Evolutionary conservation across 2,797 vertebrate species (phyloP), one percentile per base, ranked within the genome.

Genomic region (Moxostoma hubbsi): DNA sequence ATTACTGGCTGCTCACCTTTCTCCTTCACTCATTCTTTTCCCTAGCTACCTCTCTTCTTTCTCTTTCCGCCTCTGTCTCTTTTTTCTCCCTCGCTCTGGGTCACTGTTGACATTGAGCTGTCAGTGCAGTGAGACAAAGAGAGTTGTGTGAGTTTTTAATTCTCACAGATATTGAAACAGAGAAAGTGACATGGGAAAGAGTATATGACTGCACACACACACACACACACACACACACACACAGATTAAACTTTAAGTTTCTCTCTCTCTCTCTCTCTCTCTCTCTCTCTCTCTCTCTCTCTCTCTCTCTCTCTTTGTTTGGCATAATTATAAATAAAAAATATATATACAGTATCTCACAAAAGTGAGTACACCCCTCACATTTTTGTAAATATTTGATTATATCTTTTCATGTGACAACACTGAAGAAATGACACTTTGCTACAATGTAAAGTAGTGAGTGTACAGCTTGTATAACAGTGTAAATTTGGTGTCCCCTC

Each of bases 131-230:
- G 68, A 36, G 55, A 15, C 50, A 79, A 70, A 71, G 71, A 81
- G 74, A 64, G 73, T 64, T 75, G 81, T 84, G 83, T 85, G 82
- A 83, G 87, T 86, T 86, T 91, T 89, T 91, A 85, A 91, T 90
- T 90, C 90, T 87, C 86, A 84, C 83, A 79, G 85, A 89, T 90
- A 86, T 89, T 88, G 62, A 57, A 72, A 53, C 75, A 70, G 62
- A 36, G 36, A 62, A 62, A 76, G 70, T 70, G 78, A 80, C 85
- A 89, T 81, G 82, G 82, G 87, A 89, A 86, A 62, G 71, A 80
- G 71, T 75, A 86, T 86, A 84, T 89, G 88, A 85, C 85, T 90
- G 88, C 86, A 36, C 15, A 68, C 64, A 68, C 46, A 64, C 53
- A 70, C 67, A 74, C 3, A 36, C 36, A 36, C 36, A 36, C 36